Conservation (phyloP, 2,888 invertebrate genomes). For the Plemyria rubiginata region DNA sequence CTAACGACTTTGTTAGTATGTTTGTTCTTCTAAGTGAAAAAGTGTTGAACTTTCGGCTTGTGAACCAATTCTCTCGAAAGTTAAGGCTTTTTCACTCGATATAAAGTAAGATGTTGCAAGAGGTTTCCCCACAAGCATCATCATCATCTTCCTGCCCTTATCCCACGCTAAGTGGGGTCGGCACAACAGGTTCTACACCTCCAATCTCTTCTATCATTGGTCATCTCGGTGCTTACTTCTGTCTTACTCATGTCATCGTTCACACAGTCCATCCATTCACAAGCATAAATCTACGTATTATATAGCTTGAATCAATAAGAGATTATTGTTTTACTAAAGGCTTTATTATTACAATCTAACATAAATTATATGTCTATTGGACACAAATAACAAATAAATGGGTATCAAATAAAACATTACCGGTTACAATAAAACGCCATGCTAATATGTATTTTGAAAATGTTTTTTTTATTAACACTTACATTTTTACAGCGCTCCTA, state of each 20-base stretch:
- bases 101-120: not conserved
- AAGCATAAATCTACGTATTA: constrained; percentile 8
- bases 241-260: no score
- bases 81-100: not conserved
- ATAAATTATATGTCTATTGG: constrained; percentile 33
- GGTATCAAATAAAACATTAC: constrained; percentile 41
- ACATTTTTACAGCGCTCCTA: constrained; percentile 85
- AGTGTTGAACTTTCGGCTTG: not conserved
- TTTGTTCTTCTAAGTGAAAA: no score
- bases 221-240: no score
- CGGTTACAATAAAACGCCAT: constrained; percentile 61
- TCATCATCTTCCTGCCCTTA: no score
- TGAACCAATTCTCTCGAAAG: not conserved
- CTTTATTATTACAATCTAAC: constrained; percentile 36
- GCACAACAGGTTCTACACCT: no score
- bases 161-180: no score
- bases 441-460: constrained; percentile 81
- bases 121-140: no score
- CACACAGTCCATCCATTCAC: no score
- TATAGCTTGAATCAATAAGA: constrained; percentile 22
- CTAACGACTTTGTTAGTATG: no score
- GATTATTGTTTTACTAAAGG: constrained; percentile 30
- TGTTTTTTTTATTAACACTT: constrained; percentile 86
- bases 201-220: no score
- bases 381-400: constrained; percentile 35